Conservation (phyloP, 1,140 invertebrate species). For the Cyphomyrmex costatus region DNA sequence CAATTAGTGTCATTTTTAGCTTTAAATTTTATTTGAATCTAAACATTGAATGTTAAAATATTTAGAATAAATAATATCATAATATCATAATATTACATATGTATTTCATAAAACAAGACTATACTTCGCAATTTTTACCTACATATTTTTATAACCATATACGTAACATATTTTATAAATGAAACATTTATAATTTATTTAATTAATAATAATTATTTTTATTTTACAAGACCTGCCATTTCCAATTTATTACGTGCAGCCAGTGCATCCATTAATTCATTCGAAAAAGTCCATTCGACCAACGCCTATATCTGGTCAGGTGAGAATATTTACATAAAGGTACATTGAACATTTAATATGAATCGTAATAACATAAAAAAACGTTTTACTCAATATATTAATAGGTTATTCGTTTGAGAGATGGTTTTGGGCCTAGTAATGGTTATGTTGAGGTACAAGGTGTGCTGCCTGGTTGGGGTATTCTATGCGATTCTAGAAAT, state of each 20-base stretch:
- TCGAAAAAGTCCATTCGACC: constrained; percentile 44
- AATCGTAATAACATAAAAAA: constrained; percentile 26
- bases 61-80: no score
- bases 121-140: no score
- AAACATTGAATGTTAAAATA: no score
- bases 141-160: no score
- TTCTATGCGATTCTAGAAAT: constrained; percentile 86
- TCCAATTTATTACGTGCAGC: constrained; percentile 79
- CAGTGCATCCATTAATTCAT: constrained; percentile 77
- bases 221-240: constrained; percentile 82
- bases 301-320: constrained; percentile 83
- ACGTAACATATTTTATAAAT: no score
- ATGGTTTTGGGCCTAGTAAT: constrained; percentile 85
- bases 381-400: constrained; percentile 28
- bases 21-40: no score
- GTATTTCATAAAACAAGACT: no score
- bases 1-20: no score
- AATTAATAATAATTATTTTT: constrained; percentile 37
- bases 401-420: constrained; percentile 86
- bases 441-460: constrained; percentile 88
- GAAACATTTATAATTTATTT: not conserved
- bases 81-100: no score
- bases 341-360: constrained; percentile 15
- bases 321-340: constrained; percentile 56
- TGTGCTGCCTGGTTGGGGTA: constrained; percentile 85